Base-by-base conservation (phyloP, 2,113 vertebrate genomes). In the Ptilorrhoa leucosticta region DNA sequence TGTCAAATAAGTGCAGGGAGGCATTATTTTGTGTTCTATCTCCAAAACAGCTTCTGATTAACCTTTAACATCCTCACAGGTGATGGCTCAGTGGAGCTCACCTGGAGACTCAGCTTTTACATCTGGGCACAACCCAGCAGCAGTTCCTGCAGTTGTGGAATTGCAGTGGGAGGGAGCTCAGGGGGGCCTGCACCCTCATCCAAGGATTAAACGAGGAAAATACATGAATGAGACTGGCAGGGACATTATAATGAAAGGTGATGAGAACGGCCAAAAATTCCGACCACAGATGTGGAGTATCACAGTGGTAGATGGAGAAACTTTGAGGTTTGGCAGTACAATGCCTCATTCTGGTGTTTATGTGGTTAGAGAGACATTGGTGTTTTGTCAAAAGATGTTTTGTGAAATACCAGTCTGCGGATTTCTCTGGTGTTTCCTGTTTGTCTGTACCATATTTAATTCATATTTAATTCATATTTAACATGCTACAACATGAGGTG, bases 81-180 rank as follows among this genome's bases (percentile, higher is more conserved):
- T 19, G 44, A 2, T 40, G 42, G 51, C 65, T 92, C 40, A 35
- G 35, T 20, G 13, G 14, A 72, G 20, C 42, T 80, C 42, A 20
- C 6, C 19, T 45, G n/a, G 23, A 27, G 21, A 20, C 13, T 3
- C 70, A n/a, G 45, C 19, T 63, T 20, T 60, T 37, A 7, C 2
- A 0, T 17, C 31, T 65, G 73, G 27, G 37, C 50, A 53, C 50
- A 75, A 0, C 10, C 9, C 81, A 40, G 30, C 13, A 39, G 50
- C 21, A 31, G 13, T 3, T 54, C 23, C 11, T 81, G 45, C 19
- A 37, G 3, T 2, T 0, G 1, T 58, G 90, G 22, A 21, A 22
- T 10, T 20, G 80, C 26, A 22, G 23, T 13, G 40, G 47, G 80
- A 30, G 35, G 48, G 37, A 53, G 54, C 65, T 82, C 37, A 7